Conservation (phyloP, 2,797 vertebrate species). For the Columba guinea region DNA sequence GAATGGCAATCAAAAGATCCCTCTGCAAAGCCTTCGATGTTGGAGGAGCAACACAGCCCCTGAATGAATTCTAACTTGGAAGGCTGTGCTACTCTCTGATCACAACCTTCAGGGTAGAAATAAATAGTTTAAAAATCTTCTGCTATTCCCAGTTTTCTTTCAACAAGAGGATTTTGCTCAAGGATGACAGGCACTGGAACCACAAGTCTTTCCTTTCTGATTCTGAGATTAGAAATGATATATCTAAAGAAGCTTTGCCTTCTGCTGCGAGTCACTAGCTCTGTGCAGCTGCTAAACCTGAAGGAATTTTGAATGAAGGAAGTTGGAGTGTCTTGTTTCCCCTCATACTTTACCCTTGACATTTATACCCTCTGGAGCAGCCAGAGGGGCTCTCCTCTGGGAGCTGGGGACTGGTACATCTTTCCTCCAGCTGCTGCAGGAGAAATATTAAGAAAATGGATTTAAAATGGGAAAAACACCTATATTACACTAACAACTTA, state of each 20-base stretch:
- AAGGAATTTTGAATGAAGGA: background rate
- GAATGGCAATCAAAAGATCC: background rate
- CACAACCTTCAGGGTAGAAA: background rate
- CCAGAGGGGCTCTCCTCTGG: background rate
- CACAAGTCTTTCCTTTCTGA: background rate
- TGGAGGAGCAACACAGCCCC: background rate
- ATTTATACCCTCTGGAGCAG: background rate
- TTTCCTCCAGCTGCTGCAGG: background rate
- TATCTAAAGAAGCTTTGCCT: background rate
- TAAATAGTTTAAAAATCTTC: background rate
- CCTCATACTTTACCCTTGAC: background rate
- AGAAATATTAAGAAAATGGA: background rate
- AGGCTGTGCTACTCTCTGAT: background rate
- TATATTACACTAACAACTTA: background rate
- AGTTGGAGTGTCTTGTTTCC: background rate
- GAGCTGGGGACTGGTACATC: background rate
- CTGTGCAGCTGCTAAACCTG: background rate
- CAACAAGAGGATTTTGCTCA: background rate
- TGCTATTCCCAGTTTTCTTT: background rate
- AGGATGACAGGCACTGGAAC: background rate
- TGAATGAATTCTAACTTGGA: background rate
- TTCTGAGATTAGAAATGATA: background rate
- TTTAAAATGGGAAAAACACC: background rate
- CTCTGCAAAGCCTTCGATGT: background rate
- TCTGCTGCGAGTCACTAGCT: background rate